phyloP scores from a whole-genome alignment of 2,113 vertebrate species.

The Raja brachyura region DNA sequence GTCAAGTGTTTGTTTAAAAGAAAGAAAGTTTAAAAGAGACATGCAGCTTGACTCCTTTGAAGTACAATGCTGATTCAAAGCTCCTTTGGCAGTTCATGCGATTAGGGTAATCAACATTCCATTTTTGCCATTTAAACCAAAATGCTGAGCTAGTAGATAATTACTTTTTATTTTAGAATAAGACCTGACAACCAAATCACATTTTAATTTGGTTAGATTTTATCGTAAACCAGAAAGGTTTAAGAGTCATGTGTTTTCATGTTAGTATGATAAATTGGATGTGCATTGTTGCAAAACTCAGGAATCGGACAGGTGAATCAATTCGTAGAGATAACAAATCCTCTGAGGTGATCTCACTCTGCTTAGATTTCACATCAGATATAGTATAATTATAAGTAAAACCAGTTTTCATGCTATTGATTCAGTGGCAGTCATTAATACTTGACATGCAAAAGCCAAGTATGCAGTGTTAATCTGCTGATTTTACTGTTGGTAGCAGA shows the following conservation, averaged over 20 bases:
- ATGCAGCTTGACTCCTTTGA: not conserved
- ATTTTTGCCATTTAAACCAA: not conserved
- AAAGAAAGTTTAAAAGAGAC: not conserved
- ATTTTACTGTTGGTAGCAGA: conserved; percentile 1
- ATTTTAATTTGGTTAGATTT: not conserved
- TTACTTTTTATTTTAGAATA: not conserved
- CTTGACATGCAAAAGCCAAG: not conserved
- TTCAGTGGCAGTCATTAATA: not conserved
- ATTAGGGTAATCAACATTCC: not conserved
- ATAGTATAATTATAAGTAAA: not conserved
- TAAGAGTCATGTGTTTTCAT: not conserved
- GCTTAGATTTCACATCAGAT: not conserved
- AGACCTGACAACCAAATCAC: not conserved
- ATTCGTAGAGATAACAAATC: not conserved
- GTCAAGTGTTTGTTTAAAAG: not conserved
- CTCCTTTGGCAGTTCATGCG: not conserved
- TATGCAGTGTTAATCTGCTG: not conserved
- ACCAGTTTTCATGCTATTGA: not conserved
- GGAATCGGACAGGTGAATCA: not conserved
- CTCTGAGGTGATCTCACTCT: not conserved
- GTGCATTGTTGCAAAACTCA: conserved; percentile 14
- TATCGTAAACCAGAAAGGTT: not conserved
- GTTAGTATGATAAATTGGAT: not conserved
- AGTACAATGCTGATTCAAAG: not conserved
- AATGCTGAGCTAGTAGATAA: not conserved